Evolutionary conservation across 1,140 invertebrate genomes (phyloP).

Genomic region (Lepeophtheirus salmonis): DNA sequence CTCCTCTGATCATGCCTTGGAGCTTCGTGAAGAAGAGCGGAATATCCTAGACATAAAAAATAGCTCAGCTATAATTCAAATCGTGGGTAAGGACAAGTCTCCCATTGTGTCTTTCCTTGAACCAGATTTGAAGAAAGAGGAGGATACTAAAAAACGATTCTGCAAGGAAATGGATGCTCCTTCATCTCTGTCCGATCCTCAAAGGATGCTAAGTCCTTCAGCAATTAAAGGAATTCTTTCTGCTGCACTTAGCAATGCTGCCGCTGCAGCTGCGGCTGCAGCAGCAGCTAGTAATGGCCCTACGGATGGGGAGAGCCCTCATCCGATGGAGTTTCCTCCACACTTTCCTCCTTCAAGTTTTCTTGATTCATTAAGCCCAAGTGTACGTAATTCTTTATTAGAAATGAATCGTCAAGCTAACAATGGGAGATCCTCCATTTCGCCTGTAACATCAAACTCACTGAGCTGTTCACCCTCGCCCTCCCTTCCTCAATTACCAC

Average conservation of each 20-base stretch:
- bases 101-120: conserved; percentile 85
- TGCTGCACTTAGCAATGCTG: background rate
- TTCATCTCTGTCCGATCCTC: background rate
- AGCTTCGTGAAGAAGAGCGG: conserved; percentile 65
- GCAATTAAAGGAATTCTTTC: conserved; percentile 5
- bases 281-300: background rate
- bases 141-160: background rate
- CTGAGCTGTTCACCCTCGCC: conserved; percentile 22
- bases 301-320: too few species aligned
- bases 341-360: background rate
- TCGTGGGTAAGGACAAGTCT: conserved; percentile 64
- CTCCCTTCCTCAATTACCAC: background rate
- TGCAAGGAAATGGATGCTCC: background rate
- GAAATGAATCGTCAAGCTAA: background rate
- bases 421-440: conserved; percentile 18
- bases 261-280: conserved; percentile 3
- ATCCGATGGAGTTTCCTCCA: too few species aligned
- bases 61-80: conserved; percentile 44
- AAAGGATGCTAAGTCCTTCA: background rate
- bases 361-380: background rate
- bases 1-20: conserved; percentile 69
- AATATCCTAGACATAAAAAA: conserved; percentile 67
- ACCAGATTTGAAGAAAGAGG: conserved; percentile 43
- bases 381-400: background rate
- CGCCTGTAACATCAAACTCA: conserved; percentile 20